Base-by-base conservation (phyloP, 2,888 invertebrate species). In the Eulithis testata region DNA sequence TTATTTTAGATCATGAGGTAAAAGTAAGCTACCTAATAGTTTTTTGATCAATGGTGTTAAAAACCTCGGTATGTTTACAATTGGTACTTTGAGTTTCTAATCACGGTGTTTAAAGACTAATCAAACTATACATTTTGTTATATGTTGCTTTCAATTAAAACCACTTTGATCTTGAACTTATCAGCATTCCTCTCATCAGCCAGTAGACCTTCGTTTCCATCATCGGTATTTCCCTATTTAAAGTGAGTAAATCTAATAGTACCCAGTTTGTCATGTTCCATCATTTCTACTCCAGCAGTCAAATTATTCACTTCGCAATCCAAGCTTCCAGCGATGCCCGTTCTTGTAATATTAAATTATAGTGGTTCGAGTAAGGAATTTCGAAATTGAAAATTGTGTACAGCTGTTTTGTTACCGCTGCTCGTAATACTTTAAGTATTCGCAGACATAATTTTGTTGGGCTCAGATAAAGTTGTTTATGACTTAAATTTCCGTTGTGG, bases 291-390 rank as follows among this genome's bases (percentile, higher is more conserved):
- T 87, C 89, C 88, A 88, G 86, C 87, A 90, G 87, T 89, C 87
- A 90, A 91, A 91, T 91, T 91, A 91, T 89, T 91, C 91, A 90
- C 89, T 89, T 85, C 84, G 83, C 89, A 89, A 90, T 87, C 89
- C 89, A 75, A 87, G 88, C 90, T 85, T 82, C 81, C 76, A 59
- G 66, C 60, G 66, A 65, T 62, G 64, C 64, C 69, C 67, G 67
- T 63, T 66, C 67, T 85, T 90, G 90, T 90, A 90, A 90, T 91
- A 91, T 91, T 91, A 91, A 91, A 91, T 91, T 90, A 91, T 89
- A 90, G 89, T 87, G 84, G 86, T 81, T 86, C 88, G 63, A 67
- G 63, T 85, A 88, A 87, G 85, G 85, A 85, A 87, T 90, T 90
- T 88, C 83, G 83, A 89, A 90, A 90, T 87, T 86, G 90, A 90